Evolutionary conservation across 2,888 invertebrate genomes (phyloP), one percentile per base, ranked within the genome.

Genomic region (Sicus ferrugineus): DNA sequence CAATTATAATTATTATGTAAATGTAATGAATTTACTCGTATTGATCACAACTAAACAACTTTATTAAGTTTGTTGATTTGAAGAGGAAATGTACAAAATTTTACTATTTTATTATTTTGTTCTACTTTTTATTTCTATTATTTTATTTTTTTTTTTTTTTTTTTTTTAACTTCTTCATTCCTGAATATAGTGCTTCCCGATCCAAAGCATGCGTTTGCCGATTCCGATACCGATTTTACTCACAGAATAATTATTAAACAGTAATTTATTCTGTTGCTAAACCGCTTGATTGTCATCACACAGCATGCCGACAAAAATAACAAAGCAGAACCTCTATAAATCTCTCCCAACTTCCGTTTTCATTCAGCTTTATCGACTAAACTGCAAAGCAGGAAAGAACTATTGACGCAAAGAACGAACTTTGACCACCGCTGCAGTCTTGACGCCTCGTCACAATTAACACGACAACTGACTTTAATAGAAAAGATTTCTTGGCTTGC

Each of bases 11-110:
- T n/a, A n/a, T n/a, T n/a, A n/a, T n/a, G n/a, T n/a, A n/a, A n/a
- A n/a, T n/a, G n/a, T n/a, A n/a, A n/a, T n/a, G n/a, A n/a, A n/a
- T n/a, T n/a, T n/a, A n/a, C n/a, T n/a, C n/a, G n/a, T n/a, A n/a
- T n/a, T n/a, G n/a, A n/a, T n/a, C n/a, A n/a, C n/a, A 16, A 14
- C 48, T 30, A 19, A 48, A 30, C 54, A 42, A 58, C 28, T 23
- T 30, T 61, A 61, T 30, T 30, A 38, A 42, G 59, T 50, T 50
- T 61, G n/a, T 69, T 59, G 14, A 34, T 0, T 63, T 23, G 1
- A 26, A 14, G 4, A 3, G 14, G 1, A 54, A 26, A 1, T 54
- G 23, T 26, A 11, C 9, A 19, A 52, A 21, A 52, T 7, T 54
- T 54, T 26, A 54, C 19, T 61, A 19, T 34, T 14, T 31, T 28